Conservation (phyloP, 2,888 invertebrate species). For the Perizoma affinitatum region DNA sequence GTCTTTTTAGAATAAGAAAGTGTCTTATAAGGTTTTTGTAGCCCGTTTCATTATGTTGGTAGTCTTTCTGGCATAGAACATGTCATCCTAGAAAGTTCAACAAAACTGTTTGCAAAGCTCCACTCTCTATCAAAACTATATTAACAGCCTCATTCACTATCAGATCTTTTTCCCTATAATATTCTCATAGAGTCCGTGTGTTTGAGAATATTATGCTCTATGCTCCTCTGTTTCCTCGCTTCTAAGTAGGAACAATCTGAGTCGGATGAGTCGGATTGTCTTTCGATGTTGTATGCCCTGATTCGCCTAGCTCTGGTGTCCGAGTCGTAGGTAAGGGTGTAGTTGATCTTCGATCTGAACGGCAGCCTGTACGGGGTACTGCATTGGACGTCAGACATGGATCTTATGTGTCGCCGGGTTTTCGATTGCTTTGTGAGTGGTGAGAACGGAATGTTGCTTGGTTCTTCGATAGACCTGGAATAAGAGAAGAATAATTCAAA, state of each 20-base stretch:
- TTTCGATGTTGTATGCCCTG: conserved; percentile 56
- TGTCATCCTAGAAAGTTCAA: conserved; percentile 11
- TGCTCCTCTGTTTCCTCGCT: conserved; percentile 58
- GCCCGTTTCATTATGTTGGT: too few relatives aligned
- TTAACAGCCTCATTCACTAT: conserved; percentile 66
- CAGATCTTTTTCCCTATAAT: conserved; percentile 59
- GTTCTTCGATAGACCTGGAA: conserved; percentile 72
- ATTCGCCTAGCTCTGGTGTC: conserved; percentile 69
- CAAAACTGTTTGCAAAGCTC: conserved; percentile 13
- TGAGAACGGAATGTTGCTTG: conserved; percentile 57
- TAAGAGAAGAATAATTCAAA: conserved; percentile 27
- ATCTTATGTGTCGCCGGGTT: conserved; percentile 71
- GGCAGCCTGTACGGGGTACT: conserved; percentile 73
- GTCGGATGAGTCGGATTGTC: conserved; percentile 69
- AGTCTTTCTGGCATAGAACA: neutral
- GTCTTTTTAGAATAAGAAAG: too few relatives aligned
- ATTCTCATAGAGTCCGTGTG: conserved; percentile 79
- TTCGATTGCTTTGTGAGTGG: conserved; percentile 74
- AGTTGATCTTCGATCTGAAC: conserved; percentile 64
- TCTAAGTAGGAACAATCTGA: conserved; percentile 69
- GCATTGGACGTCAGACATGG: conserved; percentile 79
- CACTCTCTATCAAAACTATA: conserved; percentile 50
- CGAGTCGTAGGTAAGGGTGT: conserved; percentile 72
- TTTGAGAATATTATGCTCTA: conserved; percentile 72
- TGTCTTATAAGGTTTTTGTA: too few relatives aligned